Evolutionary conservation across 2,113 vertebrate species (phyloP), one percentile per base, ranked within the genome.

Genomic region (Oenanthe oenanthe): DNA sequence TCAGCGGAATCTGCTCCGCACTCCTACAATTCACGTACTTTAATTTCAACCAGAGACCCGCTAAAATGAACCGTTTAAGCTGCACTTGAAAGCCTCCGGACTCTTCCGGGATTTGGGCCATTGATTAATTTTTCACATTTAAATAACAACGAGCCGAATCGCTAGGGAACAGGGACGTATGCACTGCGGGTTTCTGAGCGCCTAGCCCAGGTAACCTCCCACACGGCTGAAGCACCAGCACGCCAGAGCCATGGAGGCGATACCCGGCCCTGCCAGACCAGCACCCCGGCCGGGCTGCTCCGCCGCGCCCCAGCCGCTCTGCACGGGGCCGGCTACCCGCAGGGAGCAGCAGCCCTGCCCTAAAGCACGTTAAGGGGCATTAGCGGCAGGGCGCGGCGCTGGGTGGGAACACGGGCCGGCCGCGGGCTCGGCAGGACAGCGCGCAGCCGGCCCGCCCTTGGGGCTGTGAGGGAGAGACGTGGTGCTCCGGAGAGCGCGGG

Each of bases 401-500:
- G 51, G 26, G 9, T 2, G 32, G 34, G 29, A 74, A 3, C 53
- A 1, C 15, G 12, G 31, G 4, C 48, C 13, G 34, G 34, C 34
- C 34, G 34, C 34, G 34, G 34, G 34, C 34, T 7, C 34, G 32
- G 7, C 26, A 36, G 9, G 8, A 4, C 22, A 3, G 4, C 6
- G 32, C 45, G 2, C 4, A 17, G 5, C 3, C 1, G 22, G 4
- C 10, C 48, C 57, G 1, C 21, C 14, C 6, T 3, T 0, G 0
- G 24, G 9, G 8, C 48, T 20, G 16, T 1, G 24, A 28, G 17
- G 20, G 4, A 43, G 21, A 32, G 61, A 57, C 50, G 40, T 17
- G 74, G 47, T 4, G n/a, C 65, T 7, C 26, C 0, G 17, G 6
- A 4, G 15, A 12, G 3, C 20, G 9, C 74, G 3, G 8, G 24